Evolutionary conservation across 1,140 invertebrate genomes (phyloP).

Genomic region (Drosophila obscura): DNA sequence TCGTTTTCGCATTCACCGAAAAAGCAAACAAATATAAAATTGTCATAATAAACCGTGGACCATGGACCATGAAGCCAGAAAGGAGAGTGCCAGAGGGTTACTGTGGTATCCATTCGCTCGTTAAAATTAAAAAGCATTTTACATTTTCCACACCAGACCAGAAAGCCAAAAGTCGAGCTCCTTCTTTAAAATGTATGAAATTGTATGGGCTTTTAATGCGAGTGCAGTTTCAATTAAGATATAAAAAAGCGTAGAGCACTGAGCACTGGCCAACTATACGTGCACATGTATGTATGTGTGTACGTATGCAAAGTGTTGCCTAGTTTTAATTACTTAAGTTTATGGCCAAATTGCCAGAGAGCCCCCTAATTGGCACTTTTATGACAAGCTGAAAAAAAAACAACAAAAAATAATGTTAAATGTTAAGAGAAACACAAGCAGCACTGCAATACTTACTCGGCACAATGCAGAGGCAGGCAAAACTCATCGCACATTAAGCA

Average conservation of each 20-base stretch:
- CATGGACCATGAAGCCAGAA: slow-evolving; percentile 20
- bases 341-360: slow-evolving; percentile 43
- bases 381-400: slow-evolving; percentile 46
- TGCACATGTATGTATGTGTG: slow-evolving; percentile 3
- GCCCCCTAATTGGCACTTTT: slow-evolving; percentile 72
- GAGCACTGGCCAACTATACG: not conserved
- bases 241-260: slow-evolving; percentile 44
- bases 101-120: slow-evolving; percentile 58
- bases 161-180: no score
- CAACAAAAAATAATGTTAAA: slow-evolving; percentile 7
- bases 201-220: slow-evolving; percentile 55
- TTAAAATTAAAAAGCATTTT: slow-evolving; percentile 75
- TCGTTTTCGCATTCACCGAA: slow-evolving; percentile 60
- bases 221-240: slow-evolving; percentile 75
- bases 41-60: slow-evolving; percentile 71
- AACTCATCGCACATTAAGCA: slow-evolving; percentile 67
- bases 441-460: no score
- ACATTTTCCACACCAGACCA: slow-evolving; percentile 25
- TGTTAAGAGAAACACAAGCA: no score
- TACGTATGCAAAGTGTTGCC: slow-evolving; percentile 58
- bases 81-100: slow-evolving; percentile 16
- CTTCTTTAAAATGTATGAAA: slow-evolving; percentile 55
- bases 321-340: slow-evolving; percentile 77
- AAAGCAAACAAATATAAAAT: slow-evolving; percentile 75
- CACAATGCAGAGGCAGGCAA: slow-evolving; percentile 28